A percentile compares a stretch with the other conserved stretches of the same genome.
These are phyloP conservation scores for Erethizon dorsatum DNA, from an alignment of 2,797 vertebrate genomes.

Conservation along the genomic window DNA sequence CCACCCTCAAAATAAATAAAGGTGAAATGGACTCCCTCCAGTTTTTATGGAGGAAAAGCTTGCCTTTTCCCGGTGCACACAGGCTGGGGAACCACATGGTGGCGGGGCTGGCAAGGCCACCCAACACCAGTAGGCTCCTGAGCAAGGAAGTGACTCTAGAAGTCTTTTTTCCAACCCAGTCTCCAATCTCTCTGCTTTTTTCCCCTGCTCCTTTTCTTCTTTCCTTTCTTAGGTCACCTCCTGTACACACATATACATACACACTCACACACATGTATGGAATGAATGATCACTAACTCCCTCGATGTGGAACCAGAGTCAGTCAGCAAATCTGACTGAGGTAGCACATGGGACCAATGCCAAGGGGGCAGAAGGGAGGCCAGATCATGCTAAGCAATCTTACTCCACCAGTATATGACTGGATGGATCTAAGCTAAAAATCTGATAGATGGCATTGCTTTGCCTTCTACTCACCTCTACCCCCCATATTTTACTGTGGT, in stretches of 20 bases:
- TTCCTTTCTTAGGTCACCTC: neutral
- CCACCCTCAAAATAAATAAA: neutral
- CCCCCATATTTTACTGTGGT: accelerated
- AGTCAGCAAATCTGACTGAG: neutral
- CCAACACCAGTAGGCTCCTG: neutral
- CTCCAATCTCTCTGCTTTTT: neutral
- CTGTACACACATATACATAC: neutral
- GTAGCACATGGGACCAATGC: neutral
- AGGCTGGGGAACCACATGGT: neutral
- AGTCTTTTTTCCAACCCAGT: no score
- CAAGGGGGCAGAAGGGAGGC: neutral
- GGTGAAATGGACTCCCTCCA: neutral
- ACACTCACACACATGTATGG: accelerated
- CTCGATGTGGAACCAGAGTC: neutral
- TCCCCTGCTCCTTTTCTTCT: no score
- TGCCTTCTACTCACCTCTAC: neutral
- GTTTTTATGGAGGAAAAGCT: neutral
- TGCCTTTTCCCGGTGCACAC: neutral
- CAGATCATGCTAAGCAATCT: neutral
- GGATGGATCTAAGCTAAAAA: neutral
- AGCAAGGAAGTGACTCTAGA: neutral
- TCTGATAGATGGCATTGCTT: neutral
- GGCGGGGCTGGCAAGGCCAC: no score
- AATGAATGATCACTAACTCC: neutral
- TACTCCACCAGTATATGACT: neutral